Evolutionary conservation across 2,113 vertebrate species (phyloP), one percentile per base, ranked within the genome.

Genomic region (Rallus limicola): DNA sequence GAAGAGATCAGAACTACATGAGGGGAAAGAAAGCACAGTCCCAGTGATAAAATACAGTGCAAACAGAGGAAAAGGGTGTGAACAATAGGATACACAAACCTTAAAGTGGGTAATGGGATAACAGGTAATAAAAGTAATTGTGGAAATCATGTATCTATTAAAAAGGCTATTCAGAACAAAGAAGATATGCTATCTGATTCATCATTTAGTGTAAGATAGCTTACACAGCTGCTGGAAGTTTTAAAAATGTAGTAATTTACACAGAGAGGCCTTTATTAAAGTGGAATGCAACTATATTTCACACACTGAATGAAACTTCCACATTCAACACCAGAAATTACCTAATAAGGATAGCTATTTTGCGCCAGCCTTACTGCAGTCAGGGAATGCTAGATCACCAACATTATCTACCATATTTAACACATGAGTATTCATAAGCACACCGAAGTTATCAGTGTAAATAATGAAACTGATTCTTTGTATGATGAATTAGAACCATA

Each of bases 311-410:
- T 69, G 80, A 67, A 64, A 93, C 78, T 88, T 90, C 80, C 77
- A 34, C 2, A 3, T 26, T 86, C 75, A 87, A 74, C 36, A 91
- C 77, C 96, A 91, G 88, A 95, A 91, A 88, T 96, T 91, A 68
- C 93, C 90, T 95, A 96, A 93, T 93, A 93, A 92, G 91, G 95
- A 44, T 21, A 90, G 53, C 72, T 91, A 40, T 31, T 69, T 69
- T 46, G 65, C 62, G 65, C n/a, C 20, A 72, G 69, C 21, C 77
- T 79, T 36, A 62, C 62, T 72, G 62, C 50, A 25, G 11, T 78
- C 1, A 1, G 86, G 65, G 72, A 95, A 69, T 58, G 56, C 16
- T 44, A 60, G 11, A 64, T 46, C 67, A 59, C 14, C 50, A 81
- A 16, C 28, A 3, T 50, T 78, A 34, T 74, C 6, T 12, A 48